Evolutionary conservation across 2,113 vertebrate species (phyloP), one percentile per base, ranked within the genome.

Genomic region (Hystrix brachyura): DNA sequence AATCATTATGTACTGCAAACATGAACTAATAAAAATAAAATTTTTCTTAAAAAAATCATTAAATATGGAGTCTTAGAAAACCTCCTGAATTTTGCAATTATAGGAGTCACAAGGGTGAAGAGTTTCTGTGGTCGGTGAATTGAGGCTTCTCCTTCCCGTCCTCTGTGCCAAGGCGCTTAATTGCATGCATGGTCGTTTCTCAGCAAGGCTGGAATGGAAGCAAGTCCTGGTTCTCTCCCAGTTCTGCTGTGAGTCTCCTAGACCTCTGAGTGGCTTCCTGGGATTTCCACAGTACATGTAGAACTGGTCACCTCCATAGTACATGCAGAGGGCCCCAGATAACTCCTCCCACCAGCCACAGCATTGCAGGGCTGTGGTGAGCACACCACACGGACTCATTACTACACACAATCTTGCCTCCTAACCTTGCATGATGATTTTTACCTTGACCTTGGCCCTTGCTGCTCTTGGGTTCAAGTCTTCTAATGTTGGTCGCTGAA

Each of bases 191-290:
- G 38, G n/a, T 14, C 67, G 48, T 71, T 65, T 65, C 91, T 67
- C 10, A 55, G 64, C 4, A 64, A 91, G n/a, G 79, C 46, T 4
- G 1, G 19, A 60, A 59, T 29, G 38, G 69, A 96, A 85, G 69
- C 23, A 62, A 48, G 25, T 84, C 27, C 25, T 57, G n/a, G 51
- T 25, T 65, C 38, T 60, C 83, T 82, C 59, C 46, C 62, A 12
- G 46, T 29, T 95, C 82, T 85, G 46, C 29, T 17, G n/a, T 21
- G 29, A 69, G 34, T 48, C 48, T 59, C 38, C 43, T 59, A 21
- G 59, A 86, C 48, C 34, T 85, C 23, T 5, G 81, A 43, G 3
- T 34, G 62, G 14, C 74, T 84, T 97, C 87, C 96, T 85, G 90
- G 95, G 89, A 87, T 55, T 62, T 12, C 69, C 64, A 81, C 2